Evolutionary conservation across 2,113 vertebrate genomes (phyloP), one percentile per base, ranked within the genome.

Genomic region (Podarcis muralis): DNA sequence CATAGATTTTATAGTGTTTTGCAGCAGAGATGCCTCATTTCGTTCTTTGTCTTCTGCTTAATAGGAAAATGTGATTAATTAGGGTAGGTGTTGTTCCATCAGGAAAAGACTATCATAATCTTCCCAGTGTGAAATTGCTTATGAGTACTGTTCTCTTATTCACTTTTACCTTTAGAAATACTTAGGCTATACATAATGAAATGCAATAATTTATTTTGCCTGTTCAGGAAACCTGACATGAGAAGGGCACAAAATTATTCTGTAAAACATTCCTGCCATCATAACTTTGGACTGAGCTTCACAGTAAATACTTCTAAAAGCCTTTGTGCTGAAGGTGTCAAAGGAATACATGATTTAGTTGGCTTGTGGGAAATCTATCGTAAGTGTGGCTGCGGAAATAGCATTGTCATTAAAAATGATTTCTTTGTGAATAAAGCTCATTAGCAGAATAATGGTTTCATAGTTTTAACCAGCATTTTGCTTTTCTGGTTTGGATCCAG

Each of bases 251-350:
- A 83, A 83, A 53, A 68, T 90, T 92, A n/a, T 78, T 87, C 8
- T 81, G 15, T 22, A 68, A 88, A 93, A 87, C 4, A 69, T 7
- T 40, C 1, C 15, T 62, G 66, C 18, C 78, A 48, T 53, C 68
- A 57, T 13, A 85, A 1, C 27, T 92, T 92, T 79, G 88, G 78
- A 81, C 48, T 57, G 78, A 57, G 5, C 32, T 40, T 89, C 71
- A 27, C 48, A 81, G 30, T 59, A 91, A 83, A 76, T 88, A 82
- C 90, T 89, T 78, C 89, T 62, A 84, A 11, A 62, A 66, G 35
- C 37, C 4, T 66, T 68, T 53, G 12, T 84, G 8, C 12, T 57
- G 35, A 30, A 85, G 40, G 37, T 90, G 18, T 81, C 85, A 71
- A 81, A 86, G 35, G 16, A 82, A 1, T 74, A 0, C 8, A 53